Evolutionary conservation across 2,888 invertebrate genomes (phyloP), one percentile per base, ranked within the genome.

Genomic region (Clivina fossor): DNA sequence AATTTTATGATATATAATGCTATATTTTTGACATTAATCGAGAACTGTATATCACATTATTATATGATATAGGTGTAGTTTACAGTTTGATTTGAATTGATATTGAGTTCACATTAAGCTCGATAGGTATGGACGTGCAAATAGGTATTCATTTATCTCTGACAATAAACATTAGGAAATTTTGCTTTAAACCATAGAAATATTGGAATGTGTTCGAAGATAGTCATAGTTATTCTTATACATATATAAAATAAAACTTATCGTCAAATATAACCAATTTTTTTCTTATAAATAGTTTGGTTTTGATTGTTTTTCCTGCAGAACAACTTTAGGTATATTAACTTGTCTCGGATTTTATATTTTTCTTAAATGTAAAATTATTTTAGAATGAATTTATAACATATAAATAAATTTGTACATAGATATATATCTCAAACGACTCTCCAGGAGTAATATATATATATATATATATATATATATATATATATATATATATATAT

Each of bases 21-120:
- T 53, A 53, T 51, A 51, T 53, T 53, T 44, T 53, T 53, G 44
- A 53, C 53, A 53, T 53, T 32, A 53, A 53, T 53, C 43, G 35
- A 53, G 53, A 43, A 44, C 33, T 53, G 53, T 53, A 53, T 53
- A 53, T 53, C 53, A 53, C 53, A 53, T 53, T n/a, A n/a, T n/a
- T 44, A 44, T 51, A 51, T 53, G 44, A 44, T 53, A 24, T 53
- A 53, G 41, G 37, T 53, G 44, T 53, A 41, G 51, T 43, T 51
- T 53, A 53, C 44, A 53, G 53, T 62, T 66, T 68, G 66, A 69
- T 69, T 71, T 68, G 65, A 73, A 73, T 73, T 73, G 73, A 73
- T 72, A 71, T 71, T 69, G 66, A 71, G 33, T 47, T 47, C 70
- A 71, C 71, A 71, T 67, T 72, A 73, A 73, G 73, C 73, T 73